These are phyloP conservation scores for Denticeps clupeoides DNA, from an alignment of 2,797 vertebrate species.

Conservation along the genomic window DNA sequence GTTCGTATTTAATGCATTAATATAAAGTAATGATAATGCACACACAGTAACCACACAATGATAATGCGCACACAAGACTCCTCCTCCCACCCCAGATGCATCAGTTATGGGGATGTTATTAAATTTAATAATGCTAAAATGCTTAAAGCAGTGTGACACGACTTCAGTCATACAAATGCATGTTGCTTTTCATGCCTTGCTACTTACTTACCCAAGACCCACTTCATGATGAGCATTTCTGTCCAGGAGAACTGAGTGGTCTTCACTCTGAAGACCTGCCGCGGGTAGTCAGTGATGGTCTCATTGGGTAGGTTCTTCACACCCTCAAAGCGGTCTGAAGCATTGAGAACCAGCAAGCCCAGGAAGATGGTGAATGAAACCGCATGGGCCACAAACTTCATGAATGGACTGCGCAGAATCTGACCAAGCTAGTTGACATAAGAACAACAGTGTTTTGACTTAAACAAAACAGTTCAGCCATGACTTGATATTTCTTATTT, in stretches of 20 bases:
- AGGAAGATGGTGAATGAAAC: slow-evolving; percentile 94
- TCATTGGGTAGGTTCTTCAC: slow-evolving; percentile 92
- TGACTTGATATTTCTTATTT: no score
- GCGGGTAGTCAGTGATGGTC: slow-evolving; percentile 87
- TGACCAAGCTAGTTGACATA: slow-evolving; percentile 85
- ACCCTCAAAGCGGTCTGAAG: slow-evolving; percentile 89
- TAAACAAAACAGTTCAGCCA: no score
- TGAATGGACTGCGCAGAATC: slow-evolving; percentile 88
- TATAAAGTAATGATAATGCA: no score
- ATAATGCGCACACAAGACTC: no score
- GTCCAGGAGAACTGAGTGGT: slow-evolving; percentile 97
- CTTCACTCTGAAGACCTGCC: slow-evolving; percentile 91
- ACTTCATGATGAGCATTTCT: slow-evolving; percentile 95
- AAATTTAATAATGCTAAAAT: no score
- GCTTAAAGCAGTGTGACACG: neutral
- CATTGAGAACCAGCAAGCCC: slow-evolving; percentile 81
- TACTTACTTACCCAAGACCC: slow-evolving; percentile 88
- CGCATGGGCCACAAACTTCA: slow-evolving; percentile 95
- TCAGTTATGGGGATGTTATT: no score
- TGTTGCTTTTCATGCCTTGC: no score
- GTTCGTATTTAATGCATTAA: no score
- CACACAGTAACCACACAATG: no score
- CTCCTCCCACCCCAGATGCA: no score
- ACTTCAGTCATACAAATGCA: neutral
- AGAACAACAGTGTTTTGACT: no score